A percentile compares a stretch with the other conserved stretches of the same genome.
These are phyloP conservation scores for Dendrolimus houi DNA, from an alignment of 2,888 invertebrate genomes.

Conservation along the genomic window DNA sequence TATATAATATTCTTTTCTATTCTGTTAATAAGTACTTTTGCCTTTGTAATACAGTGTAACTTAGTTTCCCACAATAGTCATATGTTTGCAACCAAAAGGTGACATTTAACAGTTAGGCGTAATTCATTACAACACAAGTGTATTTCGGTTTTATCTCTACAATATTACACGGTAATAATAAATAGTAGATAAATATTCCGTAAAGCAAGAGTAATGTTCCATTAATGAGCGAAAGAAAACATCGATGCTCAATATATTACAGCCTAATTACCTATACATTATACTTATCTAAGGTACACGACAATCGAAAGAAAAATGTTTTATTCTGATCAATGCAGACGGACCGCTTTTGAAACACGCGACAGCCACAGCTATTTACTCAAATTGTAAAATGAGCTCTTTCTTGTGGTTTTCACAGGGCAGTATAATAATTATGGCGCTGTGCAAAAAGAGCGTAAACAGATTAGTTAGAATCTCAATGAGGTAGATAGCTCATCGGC, in stretches of 20 bases:
- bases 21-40: too few relatives aligned
- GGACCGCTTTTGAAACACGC: not conserved
- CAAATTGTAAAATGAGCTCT: too few relatives aligned
- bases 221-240: conserved; percentile 59
- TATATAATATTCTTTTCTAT: too few relatives aligned
- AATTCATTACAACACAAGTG: conserved; percentile 17
- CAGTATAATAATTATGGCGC: too few relatives aligned
- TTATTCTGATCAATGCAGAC: conserved; percentile 23
- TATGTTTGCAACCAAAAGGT: not conserved
- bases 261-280: conserved; percentile 67
- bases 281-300: conserved; percentile 50
- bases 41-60: too few relatives aligned
- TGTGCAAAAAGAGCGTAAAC: too few relatives aligned
- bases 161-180: conserved; percentile 29
- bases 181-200: conserved; percentile 43
- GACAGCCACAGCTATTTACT: too few relatives aligned
- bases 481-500: too few relatives aligned
- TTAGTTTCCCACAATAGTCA: too few relatives aligned
- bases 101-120: conserved; percentile 1
- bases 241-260: conserved; percentile 65
- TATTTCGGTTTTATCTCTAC: conserved; percentile 17
- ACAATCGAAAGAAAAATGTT: conserved; percentile 46
- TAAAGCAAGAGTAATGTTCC: conserved; percentile 59
- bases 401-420: too few relatives aligned
- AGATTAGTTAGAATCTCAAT: too few relatives aligned